Base-by-base conservation (phyloP, 2,113 vertebrate species). In the Stigmatopora argus region DNA sequence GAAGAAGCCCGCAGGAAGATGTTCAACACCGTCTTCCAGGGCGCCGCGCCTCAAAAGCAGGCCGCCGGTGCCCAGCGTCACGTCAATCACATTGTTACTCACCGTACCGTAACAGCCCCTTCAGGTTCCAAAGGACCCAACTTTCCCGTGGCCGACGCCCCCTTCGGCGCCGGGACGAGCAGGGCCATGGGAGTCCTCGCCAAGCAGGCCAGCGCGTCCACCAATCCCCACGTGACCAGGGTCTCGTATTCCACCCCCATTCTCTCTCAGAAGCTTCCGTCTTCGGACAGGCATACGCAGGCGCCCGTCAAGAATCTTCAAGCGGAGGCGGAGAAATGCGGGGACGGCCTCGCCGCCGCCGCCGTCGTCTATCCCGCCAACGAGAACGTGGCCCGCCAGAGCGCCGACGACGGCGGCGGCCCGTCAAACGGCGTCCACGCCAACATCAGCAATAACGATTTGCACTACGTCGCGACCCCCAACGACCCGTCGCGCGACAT, bases 1-100 rank as follows among this genome's bases (percentile, higher is more conserved):
- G 96, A 99, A 81, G 96, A 98, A 46, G 95, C 96, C 26, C 90
- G 95, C 72, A 94, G 96, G 73, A 97, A 96, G 87, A 98, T 99
- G 96, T 98, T 98, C 81, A 98, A 94, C 81, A 98, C 96, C 0
- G 92, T 98, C 71, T 97, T 98, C 78, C 95, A 98, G 81, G 93
- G 93, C 0, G 91, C 93, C 70, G 77, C 81, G 6, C 81, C 84
- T 44, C 83, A 85, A 45, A 90, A 85, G 71, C 89, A 85, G 45
- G 26, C 3, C 26, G 26, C 26, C 26, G 26, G 2, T 3, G 26
- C 80, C 26, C 81, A 62, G 26, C 80, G 58, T 48, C 86, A 84
- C 6, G 69, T 82, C 55, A 87, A 88, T 80, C 85, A 87, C 60
- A 69, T 83, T 0, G 79, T 88, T 55, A 77, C 81, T 75, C 87